Evolutionary conservation across 2,797 vertebrate genomes (phyloP).

Genomic region (Danio albolineatus): DNA sequence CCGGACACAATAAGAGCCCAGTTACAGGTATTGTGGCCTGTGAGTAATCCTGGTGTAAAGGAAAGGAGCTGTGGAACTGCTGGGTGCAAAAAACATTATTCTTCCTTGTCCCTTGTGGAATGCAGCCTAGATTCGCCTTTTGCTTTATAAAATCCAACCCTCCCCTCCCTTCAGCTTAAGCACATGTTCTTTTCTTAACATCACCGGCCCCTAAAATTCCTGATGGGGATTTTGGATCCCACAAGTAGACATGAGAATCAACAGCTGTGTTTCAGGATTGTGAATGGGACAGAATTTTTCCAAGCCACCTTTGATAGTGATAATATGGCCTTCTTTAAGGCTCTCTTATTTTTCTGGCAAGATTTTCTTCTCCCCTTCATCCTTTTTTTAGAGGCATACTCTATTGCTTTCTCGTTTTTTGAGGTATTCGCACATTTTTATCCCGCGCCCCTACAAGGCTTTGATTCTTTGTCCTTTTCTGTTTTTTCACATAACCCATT

Average conservation of each 20-base stretch:
- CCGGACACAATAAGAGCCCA: conserved; percentile 54
- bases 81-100: conserved; percentile 38
- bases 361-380: neutral
- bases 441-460: conserved; percentile 41
- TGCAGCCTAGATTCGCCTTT: conserved; percentile 26
- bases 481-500: conserved; percentile 47
- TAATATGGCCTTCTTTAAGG: conserved; percentile 45
- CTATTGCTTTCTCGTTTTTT: conserved; percentile 45
- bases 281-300: conserved; percentile 1
- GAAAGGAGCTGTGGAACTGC: conserved; percentile 6
- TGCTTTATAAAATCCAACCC: conserved; percentile 28
- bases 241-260: conserved; percentile 14
- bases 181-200: neutral
- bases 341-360: conserved; percentile 16
- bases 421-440: conserved; percentile 35
- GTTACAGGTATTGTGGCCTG: conserved; percentile 58
- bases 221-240: conserved; percentile 47
- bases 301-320: conserved; percentile 45
- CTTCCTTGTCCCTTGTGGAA: conserved; percentile 42
- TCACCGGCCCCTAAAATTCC: conserved; percentile 16
- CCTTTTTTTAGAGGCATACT: conserved; percentile 29
- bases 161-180: neutral
- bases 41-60: conserved; percentile 50
- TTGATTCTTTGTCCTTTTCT: conserved; percentile 62
- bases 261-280: conserved; percentile 39